Percentiles rank a stretch among this genome's conserved stretches.
Conservation (phyloP, 2,888 invertebrate species). For the Galerucella calmariensis region DNA sequence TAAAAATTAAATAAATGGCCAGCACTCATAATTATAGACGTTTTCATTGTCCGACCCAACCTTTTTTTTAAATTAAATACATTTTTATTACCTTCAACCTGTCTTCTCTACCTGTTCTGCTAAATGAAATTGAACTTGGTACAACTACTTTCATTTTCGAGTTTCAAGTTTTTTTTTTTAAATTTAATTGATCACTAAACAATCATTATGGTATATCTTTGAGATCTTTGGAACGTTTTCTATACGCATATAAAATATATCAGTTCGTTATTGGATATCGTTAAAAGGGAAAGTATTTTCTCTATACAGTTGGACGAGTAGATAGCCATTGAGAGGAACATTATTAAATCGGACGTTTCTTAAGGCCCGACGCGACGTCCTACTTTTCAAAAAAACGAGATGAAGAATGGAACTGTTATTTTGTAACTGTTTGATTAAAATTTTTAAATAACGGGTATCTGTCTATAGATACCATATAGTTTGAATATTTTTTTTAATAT, state of each 20-base stretch:
- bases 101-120: conserved; percentile 2
- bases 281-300: neutral
- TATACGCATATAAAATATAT: neutral
- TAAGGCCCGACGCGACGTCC: neutral
- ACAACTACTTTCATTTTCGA: conserved; percentile 10
- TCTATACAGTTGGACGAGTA: neutral
- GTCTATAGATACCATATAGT: too few relatives aligned
- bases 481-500: too few relatives aligned
- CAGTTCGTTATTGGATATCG: neutral
- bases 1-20: neutral
- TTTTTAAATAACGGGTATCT: too few relatives aligned
- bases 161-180: conserved; percentile 2
- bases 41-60: neutral
- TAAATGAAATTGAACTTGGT: conserved; percentile 9
- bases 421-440: neutral
- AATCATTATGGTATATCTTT: neutral
- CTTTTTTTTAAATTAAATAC: neutral
- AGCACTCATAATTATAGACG: neutral
- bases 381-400: neutral
- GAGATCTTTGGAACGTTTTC: neutral
- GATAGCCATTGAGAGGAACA: neutral
- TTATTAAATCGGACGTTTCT: neutral
- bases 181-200: neutral
- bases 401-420: neutral
- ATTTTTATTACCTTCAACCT: neutral